Evolutionary conservation across 2,888 invertebrate species (phyloP), one percentile per base, ranked within the genome.

Genomic region (Protonemura montana): DNA sequence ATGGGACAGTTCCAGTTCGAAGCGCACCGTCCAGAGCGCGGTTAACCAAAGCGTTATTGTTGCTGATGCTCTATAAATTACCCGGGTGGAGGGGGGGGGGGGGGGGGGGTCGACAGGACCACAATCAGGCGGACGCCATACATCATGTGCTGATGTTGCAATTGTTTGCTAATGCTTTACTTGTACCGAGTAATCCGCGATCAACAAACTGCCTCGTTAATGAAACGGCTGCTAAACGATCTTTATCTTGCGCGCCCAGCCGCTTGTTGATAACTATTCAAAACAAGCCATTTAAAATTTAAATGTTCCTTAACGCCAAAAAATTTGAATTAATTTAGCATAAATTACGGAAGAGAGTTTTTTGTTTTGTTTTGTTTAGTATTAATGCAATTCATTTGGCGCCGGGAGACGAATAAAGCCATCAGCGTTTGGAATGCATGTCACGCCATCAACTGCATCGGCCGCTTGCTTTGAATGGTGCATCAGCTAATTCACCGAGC

Each of bases 41-140:
- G 82, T 82, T 82, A 30, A 82, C 35, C 35, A 82, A n/a, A 7
- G 82, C 29, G 82, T 2, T 82, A 82, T 82, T 82, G 82, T 82
- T 82, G 82, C 35, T 82, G 82, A 82, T 82, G 82, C 42, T 30
- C 26, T 25, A 26, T 26, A 26, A 82, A 82, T 82, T 30, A 41
- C 41, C n/a, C 41, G 21, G 82, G 35, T 30, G n/a, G 30, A 35
- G n/a, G 0, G 30, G 28, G 82, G 82, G 25, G 28, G 29, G 59
- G 59, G 59, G 1, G 59, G 21, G 13, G 59, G 59, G 59, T 21
- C 13, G 21, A 2, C 16, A 59, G 59, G 78, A 78, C 78, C 78
- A 78, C 78, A 78, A 78, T 78, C 28, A 28, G 27, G 28, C 27
- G 25, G 78, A 5, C 27, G 27, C 42, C 41, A 30, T 30, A 42